Evolutionary conservation across 2,797 vertebrate genomes (phyloP).

Genomic region (Cuculus canorus): DNA sequence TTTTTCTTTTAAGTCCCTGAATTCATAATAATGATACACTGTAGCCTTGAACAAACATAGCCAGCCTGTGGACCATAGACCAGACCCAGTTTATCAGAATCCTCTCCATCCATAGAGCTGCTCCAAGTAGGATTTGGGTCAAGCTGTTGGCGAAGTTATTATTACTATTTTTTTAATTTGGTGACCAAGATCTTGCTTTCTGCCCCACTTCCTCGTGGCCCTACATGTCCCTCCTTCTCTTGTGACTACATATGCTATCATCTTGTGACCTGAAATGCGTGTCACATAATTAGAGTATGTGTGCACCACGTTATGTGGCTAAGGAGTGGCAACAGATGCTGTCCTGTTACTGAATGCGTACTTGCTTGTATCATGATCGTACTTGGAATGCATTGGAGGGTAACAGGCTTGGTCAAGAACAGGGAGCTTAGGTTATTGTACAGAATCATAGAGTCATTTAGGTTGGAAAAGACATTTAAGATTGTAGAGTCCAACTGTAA

Average conservation of each 20-base stretch:
- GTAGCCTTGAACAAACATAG: background rate
- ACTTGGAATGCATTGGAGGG: background rate
- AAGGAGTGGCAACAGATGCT: background rate
- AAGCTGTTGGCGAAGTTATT: background rate
- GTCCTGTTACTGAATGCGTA: background rate
- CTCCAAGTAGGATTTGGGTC: background rate
- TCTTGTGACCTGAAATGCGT: background rate
- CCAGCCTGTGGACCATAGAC: background rate
- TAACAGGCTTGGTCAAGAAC: background rate
- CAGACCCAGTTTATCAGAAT: background rate
- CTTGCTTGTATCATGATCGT: rapidly evolving
- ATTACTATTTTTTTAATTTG: background rate
- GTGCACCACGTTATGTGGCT: background rate
- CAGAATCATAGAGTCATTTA: no score
- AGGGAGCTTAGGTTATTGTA: background rate
- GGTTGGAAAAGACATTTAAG: no score
- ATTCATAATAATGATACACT: background rate
- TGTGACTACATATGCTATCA: background rate
- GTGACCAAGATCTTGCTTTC: background rate
- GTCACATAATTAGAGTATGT: rapidly evolving
- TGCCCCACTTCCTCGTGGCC: background rate
- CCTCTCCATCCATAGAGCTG: background rate
- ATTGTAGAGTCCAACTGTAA: no score
- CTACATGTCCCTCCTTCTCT: background rate
- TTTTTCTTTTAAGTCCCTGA: background rate